Conservation (phyloP, 1,140 invertebrate species). For the Diploscapter pachys region DNA sequence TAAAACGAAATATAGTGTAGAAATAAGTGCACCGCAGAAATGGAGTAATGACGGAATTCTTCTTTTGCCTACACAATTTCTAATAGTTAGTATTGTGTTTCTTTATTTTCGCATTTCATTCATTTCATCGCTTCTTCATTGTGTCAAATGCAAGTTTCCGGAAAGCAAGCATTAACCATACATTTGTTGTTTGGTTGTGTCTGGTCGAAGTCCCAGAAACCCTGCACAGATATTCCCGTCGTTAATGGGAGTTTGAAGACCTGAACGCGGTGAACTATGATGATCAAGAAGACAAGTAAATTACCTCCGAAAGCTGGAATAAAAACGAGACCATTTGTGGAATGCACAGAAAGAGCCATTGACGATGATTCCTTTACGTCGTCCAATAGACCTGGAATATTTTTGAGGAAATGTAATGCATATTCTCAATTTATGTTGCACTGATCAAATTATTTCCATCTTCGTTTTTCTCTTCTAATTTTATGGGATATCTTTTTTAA, state of each 20-base stretch:
- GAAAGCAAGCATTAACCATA: conserved; percentile 30
- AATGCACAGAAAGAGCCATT: conserved; percentile 71
- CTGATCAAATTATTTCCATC: no score
- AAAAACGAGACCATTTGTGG: conserved; percentile 80
- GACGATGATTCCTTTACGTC: conserved; percentile 69
- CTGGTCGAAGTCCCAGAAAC: conserved; percentile 78
- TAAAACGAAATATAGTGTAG: conserved; percentile 24
- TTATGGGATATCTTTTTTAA: no score
- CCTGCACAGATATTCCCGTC: conserved; percentile 76
- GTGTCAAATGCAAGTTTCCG: no score
- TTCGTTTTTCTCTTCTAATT: no score
- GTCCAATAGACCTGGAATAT: conserved; percentile 68
- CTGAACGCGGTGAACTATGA: no score
- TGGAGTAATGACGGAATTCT: neutral
- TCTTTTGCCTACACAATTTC: neutral
- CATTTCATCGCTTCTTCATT: no score
- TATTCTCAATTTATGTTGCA: neutral
- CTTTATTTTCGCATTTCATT: no score
- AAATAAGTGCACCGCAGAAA: neutral
- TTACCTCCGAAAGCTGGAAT: conserved; percentile 79
- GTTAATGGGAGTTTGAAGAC: conserved; percentile 81
- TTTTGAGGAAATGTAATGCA: no score
- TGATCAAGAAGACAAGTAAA: no score
- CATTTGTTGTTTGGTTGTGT: conserved; percentile 75
- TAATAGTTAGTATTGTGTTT: no score